These are phyloP conservation scores for Pterois miles DNA, from an alignment of 2,797 vertebrate species.

Conservation along the genomic window DNA sequence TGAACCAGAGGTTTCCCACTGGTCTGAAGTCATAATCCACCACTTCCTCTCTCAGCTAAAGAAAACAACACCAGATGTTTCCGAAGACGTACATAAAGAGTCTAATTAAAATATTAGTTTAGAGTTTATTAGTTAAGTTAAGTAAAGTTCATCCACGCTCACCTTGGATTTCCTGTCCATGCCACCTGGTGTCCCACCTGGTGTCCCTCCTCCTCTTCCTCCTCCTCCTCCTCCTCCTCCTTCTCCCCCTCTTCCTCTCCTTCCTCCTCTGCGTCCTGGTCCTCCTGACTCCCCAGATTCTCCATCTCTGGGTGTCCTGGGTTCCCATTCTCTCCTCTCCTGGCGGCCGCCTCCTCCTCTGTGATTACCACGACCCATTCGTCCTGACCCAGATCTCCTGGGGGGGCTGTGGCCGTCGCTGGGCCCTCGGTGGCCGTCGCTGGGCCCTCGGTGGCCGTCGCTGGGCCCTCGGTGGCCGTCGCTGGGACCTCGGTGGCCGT, in stretches of 20 bases:
- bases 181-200: constrained; percentile 67
- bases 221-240: constrained; percentile 15
- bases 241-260: constrained; percentile 40
- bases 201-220: constrained; percentile 42
- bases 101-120: too few relatives aligned
- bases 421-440: not conserved
- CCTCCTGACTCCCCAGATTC: constrained; percentile 60
- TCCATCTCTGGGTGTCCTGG: constrained; percentile 65
- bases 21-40: too few relatives aligned
- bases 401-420: constrained; percentile 51
- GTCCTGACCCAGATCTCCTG: constrained; percentile 69
- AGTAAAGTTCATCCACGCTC: not conserved
- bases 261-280: constrained; percentile 62
- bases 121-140: not conserved
- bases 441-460: not conserved
- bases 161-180: constrained; percentile 89
- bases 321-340: constrained; percentile 63
- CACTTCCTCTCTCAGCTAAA: not conserved
- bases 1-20: too few relatives aligned
- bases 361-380: constrained; percentile 68
- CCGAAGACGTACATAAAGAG: too few relatives aligned
- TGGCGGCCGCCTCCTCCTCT: constrained; percentile 59
- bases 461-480: not conserved
- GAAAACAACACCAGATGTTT: not conserved
- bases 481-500: constrained; percentile 27